A percentile compares a stretch with the other conserved stretches of the same genome.
These are phyloP conservation scores for Nomada goodeniana DNA, from an alignment of 2,888 invertebrate genomes.

Conservation along the genomic window DNA sequence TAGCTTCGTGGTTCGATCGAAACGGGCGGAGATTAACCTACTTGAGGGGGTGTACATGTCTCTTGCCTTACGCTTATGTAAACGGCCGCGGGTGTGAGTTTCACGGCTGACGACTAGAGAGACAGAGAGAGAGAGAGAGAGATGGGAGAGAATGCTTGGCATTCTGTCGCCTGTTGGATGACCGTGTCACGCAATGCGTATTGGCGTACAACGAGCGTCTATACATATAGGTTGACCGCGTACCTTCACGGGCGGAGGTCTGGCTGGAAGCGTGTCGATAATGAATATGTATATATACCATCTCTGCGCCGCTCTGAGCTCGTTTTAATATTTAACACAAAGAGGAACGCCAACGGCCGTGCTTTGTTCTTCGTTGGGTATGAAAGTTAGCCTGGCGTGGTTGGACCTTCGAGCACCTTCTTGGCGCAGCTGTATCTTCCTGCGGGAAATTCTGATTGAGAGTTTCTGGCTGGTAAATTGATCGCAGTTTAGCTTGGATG, in stretches of 20 bases:
- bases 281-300: constrained; percentile 35
- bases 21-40: constrained; percentile 57
- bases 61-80: constrained; percentile 49
- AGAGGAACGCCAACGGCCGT: constrained; percentile 8
- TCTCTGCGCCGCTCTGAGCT: background rate
- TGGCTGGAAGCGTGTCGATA: constrained; percentile 29
- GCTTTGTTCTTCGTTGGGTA: constrained; percentile 9
- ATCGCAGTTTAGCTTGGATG: background rate
- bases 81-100: constrained; percentile 64
- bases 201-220: constrained; percentile 72
- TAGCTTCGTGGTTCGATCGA: constrained; percentile 45
- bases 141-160: constrained; percentile 59
- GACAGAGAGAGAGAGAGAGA: background rate
- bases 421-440: background rate
- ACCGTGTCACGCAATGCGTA: constrained; percentile 77
- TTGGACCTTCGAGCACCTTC: background rate
- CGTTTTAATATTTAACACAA: constrained; percentile 37
- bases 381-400: background rate
- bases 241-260: constrained; percentile 26
- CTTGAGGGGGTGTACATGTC: constrained; percentile 41
- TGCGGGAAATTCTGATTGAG: background rate
- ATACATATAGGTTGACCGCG: constrained; percentile 36
- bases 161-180: constrained; percentile 74
- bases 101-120: constrained; percentile 72
- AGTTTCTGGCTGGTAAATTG: background rate